Conservation (phyloP, 2,797 vertebrate genomes). For the Avahi laniger region DNA sequence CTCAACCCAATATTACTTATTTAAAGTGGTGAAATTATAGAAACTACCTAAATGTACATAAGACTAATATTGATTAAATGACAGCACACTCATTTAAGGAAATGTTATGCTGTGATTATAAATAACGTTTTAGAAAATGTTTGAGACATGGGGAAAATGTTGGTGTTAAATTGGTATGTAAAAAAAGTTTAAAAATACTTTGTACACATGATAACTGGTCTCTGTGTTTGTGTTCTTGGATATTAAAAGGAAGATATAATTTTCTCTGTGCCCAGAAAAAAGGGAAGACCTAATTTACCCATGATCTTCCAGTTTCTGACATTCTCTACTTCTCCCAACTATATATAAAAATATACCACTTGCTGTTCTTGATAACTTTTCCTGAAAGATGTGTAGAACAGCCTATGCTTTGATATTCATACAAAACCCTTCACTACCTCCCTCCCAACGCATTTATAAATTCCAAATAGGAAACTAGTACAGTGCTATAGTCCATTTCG, state of each 20-base stretch:
- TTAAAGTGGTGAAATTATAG: background rate
- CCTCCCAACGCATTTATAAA: background rate
- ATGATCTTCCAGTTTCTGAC: background rate
- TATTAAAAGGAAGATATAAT: background rate
- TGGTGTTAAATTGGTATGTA: background rate
- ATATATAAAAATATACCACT: background rate
- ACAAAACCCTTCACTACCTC: background rate
- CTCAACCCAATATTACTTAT: background rate
- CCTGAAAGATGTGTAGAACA: background rate
- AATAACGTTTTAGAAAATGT: background rate
- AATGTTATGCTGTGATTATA: background rate
- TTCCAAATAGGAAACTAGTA: conserved; percentile 22
- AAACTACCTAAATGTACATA: background rate
- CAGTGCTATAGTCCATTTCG: background rate
- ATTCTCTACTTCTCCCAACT: background rate
- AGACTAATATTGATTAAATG: background rate
- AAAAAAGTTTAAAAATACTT: background rate
- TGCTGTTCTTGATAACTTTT: background rate
- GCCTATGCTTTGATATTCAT: background rate
- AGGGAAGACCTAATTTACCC: background rate
- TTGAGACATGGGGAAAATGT: background rate
- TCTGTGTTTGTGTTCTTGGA: background rate
- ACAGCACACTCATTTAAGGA: background rate
- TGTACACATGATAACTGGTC: background rate
- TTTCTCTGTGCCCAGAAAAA: background rate